Conservation (phyloP, 2,797 vertebrate genomes). For the Coendou prehensilis region DNA sequence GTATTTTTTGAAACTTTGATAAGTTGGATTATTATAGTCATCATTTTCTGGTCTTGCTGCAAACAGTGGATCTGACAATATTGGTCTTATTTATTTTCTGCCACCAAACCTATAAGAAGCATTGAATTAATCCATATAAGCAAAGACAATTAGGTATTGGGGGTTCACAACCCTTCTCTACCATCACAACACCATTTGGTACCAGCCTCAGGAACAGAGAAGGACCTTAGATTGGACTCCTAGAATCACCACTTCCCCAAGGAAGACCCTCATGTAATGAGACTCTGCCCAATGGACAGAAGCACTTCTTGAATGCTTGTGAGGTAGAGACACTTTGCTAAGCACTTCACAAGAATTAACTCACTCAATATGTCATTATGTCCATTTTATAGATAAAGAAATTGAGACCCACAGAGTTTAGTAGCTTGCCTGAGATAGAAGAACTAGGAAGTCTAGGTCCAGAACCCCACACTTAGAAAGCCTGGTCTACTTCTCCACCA, state of each 20-base stretch:
- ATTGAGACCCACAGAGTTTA: neutral
- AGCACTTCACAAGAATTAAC: neutral
- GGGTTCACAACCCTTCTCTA: neutral
- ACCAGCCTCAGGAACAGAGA: neutral
- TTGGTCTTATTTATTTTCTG: neutral
- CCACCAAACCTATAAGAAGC: neutral
- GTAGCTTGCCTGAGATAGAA: neutral
- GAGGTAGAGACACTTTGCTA: neutral
- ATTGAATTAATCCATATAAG: constrained; percentile 27
- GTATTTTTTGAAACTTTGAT: neutral
- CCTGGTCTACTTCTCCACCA: neutral
- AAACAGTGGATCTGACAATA: neutral
- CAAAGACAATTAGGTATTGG: neutral
- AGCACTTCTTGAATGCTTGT: neutral
- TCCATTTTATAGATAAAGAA: neutral
- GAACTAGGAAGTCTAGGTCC: neutral
- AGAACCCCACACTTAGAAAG: neutral
- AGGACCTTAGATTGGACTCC: neutral
- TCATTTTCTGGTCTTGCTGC: constrained; percentile 12
- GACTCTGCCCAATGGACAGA: neutral
- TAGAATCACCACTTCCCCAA: neutral
- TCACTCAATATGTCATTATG: neutral
- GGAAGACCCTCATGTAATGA: neutral
- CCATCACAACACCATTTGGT: neutral
- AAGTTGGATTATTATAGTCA: neutral